Conservation (phyloP, 2,888 invertebrate species). For the Cephalotes varians region DNA sequence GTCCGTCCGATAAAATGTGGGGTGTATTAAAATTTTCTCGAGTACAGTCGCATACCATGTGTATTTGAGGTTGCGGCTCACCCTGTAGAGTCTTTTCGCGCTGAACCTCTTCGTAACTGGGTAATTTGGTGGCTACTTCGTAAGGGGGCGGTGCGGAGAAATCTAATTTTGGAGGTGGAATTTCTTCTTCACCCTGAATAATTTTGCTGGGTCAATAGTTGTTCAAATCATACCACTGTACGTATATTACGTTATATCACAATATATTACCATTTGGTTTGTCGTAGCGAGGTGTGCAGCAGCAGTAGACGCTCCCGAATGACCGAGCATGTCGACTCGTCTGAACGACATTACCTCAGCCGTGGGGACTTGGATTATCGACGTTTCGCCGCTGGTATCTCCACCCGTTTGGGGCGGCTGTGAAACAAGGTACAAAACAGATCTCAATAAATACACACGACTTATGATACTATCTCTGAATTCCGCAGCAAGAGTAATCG, state of each 20-base stretch:
- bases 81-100: conserved; percentile 94
- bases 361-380: conserved; percentile 69
- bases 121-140: conserved; percentile 94
- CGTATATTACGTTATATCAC: background rate
- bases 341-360: conserved; percentile 73
- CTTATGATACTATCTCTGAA: too few species aligned
- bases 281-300: conserved; percentile 60
- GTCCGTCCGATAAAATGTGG: too few species aligned
- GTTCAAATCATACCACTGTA: background rate
- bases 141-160: conserved; percentile 96
- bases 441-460: background rate
- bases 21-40: background rate
- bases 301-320: conserved; percentile 68
- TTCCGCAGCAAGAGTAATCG: background rate
- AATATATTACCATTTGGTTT: conserved; percentile 65
- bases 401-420: conserved; percentile 71
- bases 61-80: conserved; percentile 86
- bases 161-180: conserved; percentile 94
- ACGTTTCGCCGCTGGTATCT: conserved; percentile 66
- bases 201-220: background rate
- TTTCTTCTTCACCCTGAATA: conserved; percentile 86
- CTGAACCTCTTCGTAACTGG: conserved; percentile 97
- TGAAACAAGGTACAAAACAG: conserved; percentile 46
- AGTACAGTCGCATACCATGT: conserved; percentile 75
- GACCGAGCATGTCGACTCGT: conserved; percentile 70